Percentiles rank a stretch among this genome's conserved stretches.
Conservation (phyloP, 2,797 vertebrate species). For the Alauda arvensis region DNA sequence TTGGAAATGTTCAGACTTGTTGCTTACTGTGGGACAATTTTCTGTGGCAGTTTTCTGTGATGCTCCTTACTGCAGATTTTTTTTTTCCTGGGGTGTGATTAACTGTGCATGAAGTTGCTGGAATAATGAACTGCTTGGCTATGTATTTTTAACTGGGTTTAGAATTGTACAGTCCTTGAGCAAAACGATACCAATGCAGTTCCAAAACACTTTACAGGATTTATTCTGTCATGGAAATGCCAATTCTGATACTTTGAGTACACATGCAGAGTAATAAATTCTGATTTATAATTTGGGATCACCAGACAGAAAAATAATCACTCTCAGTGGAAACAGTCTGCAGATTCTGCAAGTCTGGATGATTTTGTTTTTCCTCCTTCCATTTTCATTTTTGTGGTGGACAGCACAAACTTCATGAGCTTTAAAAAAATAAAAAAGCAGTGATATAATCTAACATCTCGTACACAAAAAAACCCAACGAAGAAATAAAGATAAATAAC, state of each 20-base stretch:
- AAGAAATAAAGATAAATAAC: background rate
- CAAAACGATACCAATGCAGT: constrained; percentile 49
- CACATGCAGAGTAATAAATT: background rate
- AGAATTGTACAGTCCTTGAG: constrained; percentile 30
- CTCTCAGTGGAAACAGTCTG: background rate
- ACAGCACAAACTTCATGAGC: background rate
- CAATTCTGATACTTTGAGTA: background rate
- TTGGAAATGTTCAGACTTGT: constrained; percentile 56
- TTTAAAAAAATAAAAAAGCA: background rate
- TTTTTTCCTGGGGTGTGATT: constrained; percentile 28
- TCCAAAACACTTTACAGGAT: constrained; percentile 16
- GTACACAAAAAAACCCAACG: background rate
- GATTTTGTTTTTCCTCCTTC: background rate
- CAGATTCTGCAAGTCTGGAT: background rate
- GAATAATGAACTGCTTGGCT: constrained; percentile 25
- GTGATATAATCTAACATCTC: background rate
- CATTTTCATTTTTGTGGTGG: background rate
- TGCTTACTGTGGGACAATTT: constrained; percentile 58
- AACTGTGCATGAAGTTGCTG: background rate
- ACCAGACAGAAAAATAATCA: background rate
- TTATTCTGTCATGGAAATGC: background rate
- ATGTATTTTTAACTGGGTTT: constrained; percentile 18
- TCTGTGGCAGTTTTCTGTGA: constrained; percentile 25
- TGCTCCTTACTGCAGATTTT: constrained; percentile 38
- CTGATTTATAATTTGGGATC: background rate